A percentile compares a stretch with the other conserved stretches of the same genome.
Conservation (phyloP, 1,140 invertebrate species). For the Dreissena rostriformis region DNA sequence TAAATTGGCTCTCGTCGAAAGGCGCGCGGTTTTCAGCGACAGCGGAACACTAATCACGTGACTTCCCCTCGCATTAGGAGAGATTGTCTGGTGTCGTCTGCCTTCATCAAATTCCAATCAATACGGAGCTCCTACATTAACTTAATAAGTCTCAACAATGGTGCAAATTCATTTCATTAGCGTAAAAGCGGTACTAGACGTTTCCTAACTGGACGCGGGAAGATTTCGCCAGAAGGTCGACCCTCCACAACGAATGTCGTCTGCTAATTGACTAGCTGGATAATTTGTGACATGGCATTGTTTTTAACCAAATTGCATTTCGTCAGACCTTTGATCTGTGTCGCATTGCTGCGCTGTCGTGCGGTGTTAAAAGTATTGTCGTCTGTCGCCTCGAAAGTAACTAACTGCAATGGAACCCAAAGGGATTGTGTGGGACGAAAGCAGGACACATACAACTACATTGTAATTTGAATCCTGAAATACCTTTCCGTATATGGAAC, state of each 20-base stretch:
- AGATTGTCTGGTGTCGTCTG: constrained; percentile 52
- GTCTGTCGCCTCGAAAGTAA: too few relatives aligned
- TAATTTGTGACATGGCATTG: constrained; percentile 57
- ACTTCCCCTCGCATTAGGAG: constrained; percentile 49
- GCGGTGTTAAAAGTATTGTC: too few relatives aligned
- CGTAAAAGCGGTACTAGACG: constrained; percentile 32
- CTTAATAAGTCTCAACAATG: constrained; percentile 54
- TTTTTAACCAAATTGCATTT: constrained; percentile 56
- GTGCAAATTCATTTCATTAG: constrained; percentile 57
- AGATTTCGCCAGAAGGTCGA: constrained; percentile 52
- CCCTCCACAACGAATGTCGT: constrained; percentile 38
- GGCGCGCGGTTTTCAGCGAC: constrained; percentile 1
- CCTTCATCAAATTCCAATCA: constrained; percentile 57
- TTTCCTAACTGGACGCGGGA: constrained; percentile 21
- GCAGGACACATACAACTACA: too few relatives aligned
- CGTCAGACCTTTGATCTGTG: constrained; percentile 31
- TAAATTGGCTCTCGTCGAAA: neutral
- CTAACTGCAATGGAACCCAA: too few relatives aligned
- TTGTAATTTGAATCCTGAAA: too few relatives aligned
- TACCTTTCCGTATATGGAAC: too few relatives aligned
- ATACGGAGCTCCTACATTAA: constrained; percentile 53
- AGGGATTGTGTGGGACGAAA: too few relatives aligned
- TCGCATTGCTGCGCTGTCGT: too few relatives aligned
- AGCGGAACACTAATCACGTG: constrained; percentile 23
- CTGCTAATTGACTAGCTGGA: constrained; percentile 36